Evolutionary conservation across 2,797 vertebrate genomes (phyloP), one percentile per base, ranked within the genome.

Genomic region (Eleutherodactylus coqui): DNA sequence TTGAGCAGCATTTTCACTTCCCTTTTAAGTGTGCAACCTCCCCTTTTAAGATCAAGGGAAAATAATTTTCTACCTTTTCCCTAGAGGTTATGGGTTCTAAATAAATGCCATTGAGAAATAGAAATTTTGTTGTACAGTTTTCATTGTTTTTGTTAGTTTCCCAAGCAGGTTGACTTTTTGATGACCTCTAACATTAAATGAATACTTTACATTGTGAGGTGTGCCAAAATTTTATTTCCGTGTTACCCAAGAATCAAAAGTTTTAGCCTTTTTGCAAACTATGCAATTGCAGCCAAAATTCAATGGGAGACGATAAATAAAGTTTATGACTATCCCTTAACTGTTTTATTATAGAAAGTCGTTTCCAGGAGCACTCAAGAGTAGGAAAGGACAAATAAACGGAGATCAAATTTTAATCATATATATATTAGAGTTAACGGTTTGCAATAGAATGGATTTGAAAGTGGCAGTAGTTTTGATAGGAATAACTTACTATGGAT

Each of bases 391-490:
- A 76, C 82, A 84, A 84, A 84, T 76, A 62, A 62, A 67, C 67
- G 13, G 34, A 77, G 58, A 84, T 84, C 47, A 69, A 34, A 77
- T 77, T 84, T 77, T 77, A 69, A 77, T 49, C 72, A 38, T 78
- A 78, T 78, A 58, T 76, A 34, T 76, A 78, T 85, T 53, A 41
- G 34, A 78, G 47, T 85, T 78, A 85, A 78, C 32, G 49, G 38
- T 72, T 79, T 85, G 76, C 78, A 72, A 58, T 85, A 79, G 64
- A 85, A 85, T 79, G 27, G 58, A 69, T 29, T 85, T 85, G 55
- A 41, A 78, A 85, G 29, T 27, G 73, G 67, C 49, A 83, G 49
- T 73, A 79, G 79, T 82, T 72, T 82, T 69, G 14, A 77, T 38
- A 45, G 45, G 53, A 82, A 78, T 82, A 77, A 51, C 64, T 60